These are phyloP conservation scores for Oplegnathus fasciatus DNA, from an alignment of 2,113 vertebrate genomes.

Conservation along the genomic window DNA sequence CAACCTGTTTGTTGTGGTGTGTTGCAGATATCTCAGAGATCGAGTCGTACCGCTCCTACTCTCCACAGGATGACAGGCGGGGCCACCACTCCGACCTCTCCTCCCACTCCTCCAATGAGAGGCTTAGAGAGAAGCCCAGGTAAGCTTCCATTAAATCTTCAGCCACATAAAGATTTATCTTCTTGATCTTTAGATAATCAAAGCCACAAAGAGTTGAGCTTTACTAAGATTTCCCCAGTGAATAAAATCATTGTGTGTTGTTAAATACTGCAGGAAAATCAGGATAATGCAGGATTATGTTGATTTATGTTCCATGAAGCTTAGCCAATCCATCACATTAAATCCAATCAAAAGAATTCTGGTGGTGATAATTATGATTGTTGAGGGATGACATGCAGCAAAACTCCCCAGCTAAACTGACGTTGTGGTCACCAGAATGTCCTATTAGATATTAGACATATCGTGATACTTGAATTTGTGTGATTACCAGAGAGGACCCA, in stretches of 20 bases:
- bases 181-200: background rate
- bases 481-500: conserved; percentile 87
- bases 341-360: background rate
- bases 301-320: conserved; percentile 33
- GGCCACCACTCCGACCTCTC: conserved; percentile 93
- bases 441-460: background rate
- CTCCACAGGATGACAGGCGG: conserved; percentile 90
- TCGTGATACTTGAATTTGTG: conserved; percentile 13
- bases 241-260: background rate
- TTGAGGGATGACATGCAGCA: background rate
- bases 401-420: background rate
- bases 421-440: background rate
- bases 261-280: conserved; percentile 31
- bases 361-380: background rate
- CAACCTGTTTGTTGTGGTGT: conserved; percentile 17
- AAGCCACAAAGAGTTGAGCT: background rate
- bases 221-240: background rate
- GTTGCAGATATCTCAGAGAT: conserved; percentile 96
- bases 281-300: conserved; percentile 69
- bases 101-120: conserved; percentile 95
- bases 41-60: conserved; percentile 95
- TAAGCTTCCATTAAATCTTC: conserved; percentile 56
- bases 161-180: background rate
- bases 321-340: conserved; percentile 39
- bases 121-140: conserved; percentile 92